Base-by-base conservation (phyloP, 2,113 vertebrate genomes). In the Pollachius pollachius region DNA sequence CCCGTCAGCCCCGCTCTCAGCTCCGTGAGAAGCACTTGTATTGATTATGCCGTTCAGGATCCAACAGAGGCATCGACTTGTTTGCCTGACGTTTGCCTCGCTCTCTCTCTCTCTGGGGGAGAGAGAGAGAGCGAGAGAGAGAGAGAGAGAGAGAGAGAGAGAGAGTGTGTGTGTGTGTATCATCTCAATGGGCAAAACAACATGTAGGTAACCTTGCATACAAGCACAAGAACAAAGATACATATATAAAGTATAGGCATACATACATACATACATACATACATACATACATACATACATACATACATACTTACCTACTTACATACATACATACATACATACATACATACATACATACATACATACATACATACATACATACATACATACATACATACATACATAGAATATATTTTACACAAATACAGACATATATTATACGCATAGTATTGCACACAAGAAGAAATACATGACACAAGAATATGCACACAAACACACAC, bases 41-140 rank as follows among this genome's bases (percentile, higher is more conserved):
- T 89, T 74, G 78, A 84, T 83, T 77, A 52, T 63, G 59, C 65
- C 74, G 72, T 86, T 87, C 60, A 3, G 65, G 77, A 77, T 81
- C 82, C 81, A 81, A 72, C 70, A 52, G 64, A 15, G 60, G 54
- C 65, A 81, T 82, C 72, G 84, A 87, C 85, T 77, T 54, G 78
- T 68, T 73, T 56, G 76, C 72, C 70, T 27, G n/a, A 75, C n/a
- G n/a, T n/a, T n/a, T n/a, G n/a, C n/a, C n/a, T n/a, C n/a, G n/a
- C n/a, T n/a, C n/a, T n/a, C n/a, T n/a, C n/a, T n/a, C n/a, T n/a
- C n/a, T n/a, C n/a, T n/a, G n/a, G n/a, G n/a, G n/a, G n/a, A 4
- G 34, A 4, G 34, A 4, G 34, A 4, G 34, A n/a, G n/a, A n/a
- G n/a, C n/a, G n/a, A n/a, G n/a, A n/a, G n/a, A n/a, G n/a, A n/a